Percentiles rank a stretch among this genome's conserved stretches.
These are phyloP conservation scores for Euproctis similis DNA, from an alignment of 2,888 invertebrate genomes.

Conservation along the genomic window DNA sequence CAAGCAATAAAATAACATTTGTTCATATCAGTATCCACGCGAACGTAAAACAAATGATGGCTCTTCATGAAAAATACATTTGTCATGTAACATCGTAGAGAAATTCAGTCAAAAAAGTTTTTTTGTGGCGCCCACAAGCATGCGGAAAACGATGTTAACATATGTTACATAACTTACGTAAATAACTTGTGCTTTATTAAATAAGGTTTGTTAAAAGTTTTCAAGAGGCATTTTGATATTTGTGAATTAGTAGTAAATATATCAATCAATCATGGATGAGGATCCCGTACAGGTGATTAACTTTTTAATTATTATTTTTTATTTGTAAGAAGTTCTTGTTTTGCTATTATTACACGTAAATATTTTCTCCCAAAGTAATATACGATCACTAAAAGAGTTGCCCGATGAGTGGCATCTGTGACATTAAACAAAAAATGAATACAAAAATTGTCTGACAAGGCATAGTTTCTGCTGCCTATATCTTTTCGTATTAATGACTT, in stretches of 20 bases:
- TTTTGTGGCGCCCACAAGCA: conserved; percentile 36
- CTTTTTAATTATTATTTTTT: background rate
- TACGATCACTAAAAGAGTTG: no score
- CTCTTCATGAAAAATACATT: conserved; percentile 43
- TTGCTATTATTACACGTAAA: no score
- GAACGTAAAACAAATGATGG: conserved; percentile 37
- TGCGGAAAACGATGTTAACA: conserved; percentile 17
- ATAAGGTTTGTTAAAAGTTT: no score
- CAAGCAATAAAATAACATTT: conserved; percentile 20
- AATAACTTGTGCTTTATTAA: conserved; percentile 5
- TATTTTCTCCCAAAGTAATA: no score
- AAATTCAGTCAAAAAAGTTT: conserved; percentile 52
- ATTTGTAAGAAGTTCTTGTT: no score
- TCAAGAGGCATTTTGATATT: no score
- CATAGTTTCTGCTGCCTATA: no score
- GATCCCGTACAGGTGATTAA: conserved; percentile 27
- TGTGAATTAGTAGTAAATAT: no score
- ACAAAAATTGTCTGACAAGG: no score
- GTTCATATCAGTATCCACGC: conserved; percentile 36
- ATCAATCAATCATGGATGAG: conserved; percentile 34
- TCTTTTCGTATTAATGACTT: no score
- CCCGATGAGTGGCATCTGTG: no score
- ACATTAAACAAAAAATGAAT: no score
- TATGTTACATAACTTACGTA: conserved; percentile 4
- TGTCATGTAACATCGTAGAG: conserved; percentile 42